Evolutionary conservation across 2,888 invertebrate species (phyloP).

Genomic region (Agrilus biguttatus): DNA sequence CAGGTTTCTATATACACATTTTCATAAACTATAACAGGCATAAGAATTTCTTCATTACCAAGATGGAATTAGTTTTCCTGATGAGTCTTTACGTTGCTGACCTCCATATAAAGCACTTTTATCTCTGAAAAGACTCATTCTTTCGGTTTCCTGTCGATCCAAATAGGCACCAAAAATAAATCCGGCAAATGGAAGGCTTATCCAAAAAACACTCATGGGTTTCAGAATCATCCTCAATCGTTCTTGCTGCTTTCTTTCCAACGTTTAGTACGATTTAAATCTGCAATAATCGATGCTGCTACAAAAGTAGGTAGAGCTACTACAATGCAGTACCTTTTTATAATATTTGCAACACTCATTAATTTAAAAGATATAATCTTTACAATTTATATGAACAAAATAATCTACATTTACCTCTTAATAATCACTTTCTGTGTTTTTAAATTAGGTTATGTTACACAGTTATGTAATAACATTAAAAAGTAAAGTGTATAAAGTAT

Average conservation of each 20-base stretch:
- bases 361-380: constrained; percentile 12
- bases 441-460: no score
- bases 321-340: constrained; percentile 48
- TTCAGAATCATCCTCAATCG: constrained; percentile 35
- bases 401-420: no score
- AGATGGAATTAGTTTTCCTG: constrained; percentile 49
- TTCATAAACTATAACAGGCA: no score
- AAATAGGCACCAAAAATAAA: constrained; percentile 46
- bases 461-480: no score
- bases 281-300: constrained; percentile 47
- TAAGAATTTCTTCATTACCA: constrained; percentile 41
- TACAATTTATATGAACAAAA: background rate
- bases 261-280: constrained; percentile 55
- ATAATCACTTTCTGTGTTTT: no score
- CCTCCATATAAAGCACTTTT: constrained; percentile 62
- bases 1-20: no score
- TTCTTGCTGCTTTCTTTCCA: constrained; percentile 40
- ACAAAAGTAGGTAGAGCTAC: constrained; percentile 51
- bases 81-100: constrained; percentile 35
- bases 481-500: no score
- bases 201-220: constrained; percentile 33
- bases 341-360: constrained; percentile 37
- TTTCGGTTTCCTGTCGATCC: constrained; percentile 53
- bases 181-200: constrained; percentile 41
- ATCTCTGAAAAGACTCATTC: constrained; percentile 61